These are phyloP conservation scores for Callosobruchus maculatus DNA, from an alignment of 2,888 invertebrate species.

Conservation along the genomic window DNA sequence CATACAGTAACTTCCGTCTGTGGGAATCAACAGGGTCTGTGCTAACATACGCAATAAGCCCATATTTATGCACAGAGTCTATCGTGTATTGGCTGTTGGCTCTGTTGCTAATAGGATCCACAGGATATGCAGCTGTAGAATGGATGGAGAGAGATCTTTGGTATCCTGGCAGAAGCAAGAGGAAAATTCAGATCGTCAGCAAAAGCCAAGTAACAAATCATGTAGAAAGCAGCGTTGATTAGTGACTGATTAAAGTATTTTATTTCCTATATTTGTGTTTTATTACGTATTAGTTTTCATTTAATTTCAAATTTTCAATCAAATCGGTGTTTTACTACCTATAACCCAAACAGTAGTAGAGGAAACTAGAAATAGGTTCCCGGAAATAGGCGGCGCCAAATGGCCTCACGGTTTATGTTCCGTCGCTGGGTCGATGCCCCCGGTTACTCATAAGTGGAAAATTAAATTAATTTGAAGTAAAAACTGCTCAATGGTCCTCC, in stretches of 20 bases:
- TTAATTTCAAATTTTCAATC: no score
- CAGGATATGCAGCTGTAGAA: constrained; percentile 71
- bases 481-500: no score
- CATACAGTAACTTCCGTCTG: constrained; percentile 87
- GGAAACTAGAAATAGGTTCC: no score
- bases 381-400: no score
- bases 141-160: constrained; percentile 45
- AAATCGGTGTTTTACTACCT: no score
- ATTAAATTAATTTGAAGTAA: no score
- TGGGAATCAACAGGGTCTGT: constrained; percentile 92
- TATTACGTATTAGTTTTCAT: no score
- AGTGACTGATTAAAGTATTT: neutral
- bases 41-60: constrained; percentile 76
- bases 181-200: neutral
- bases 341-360: no score
- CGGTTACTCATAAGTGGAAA: no score
- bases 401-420: no score
- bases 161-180: constrained; percentile 32
- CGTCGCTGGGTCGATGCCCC: no score
- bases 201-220: neutral
- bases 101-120: constrained; percentile 67
- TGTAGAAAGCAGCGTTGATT: neutral
- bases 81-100: constrained; percentile 68
- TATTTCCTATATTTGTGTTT: neutral
- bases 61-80: constrained; percentile 68